Evolutionary conservation across 2,113 vertebrate species (phyloP), one percentile per base, ranked within the genome.

Genomic region (Tetrax tetrax): DNA sequence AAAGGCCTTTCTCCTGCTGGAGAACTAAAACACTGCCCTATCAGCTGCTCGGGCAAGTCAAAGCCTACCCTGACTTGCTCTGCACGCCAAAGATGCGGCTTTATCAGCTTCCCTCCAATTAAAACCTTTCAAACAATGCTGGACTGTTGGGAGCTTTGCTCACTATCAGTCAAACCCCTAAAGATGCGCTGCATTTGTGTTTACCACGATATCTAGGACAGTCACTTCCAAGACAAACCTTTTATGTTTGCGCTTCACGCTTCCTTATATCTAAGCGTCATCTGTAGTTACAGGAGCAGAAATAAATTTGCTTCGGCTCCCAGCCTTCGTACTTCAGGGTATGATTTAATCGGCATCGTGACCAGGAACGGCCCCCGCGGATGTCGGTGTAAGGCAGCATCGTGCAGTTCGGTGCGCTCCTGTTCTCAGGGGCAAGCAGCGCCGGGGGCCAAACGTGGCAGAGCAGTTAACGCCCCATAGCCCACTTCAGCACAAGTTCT

Each of bases 181-280:
- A 6, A 3, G 57, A 65, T 1, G 19, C 15, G 2, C 50, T 6
- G 20, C 41, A 3, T 11, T 16, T 3, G 12, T 12, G 45, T 33
- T n/a, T 9, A 33, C 45, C 22, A 0, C 3, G 4, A 2, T 7
- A 61, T 50, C 54, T 33, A 53, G 79, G 79, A 24, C 86, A 66
- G 60, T 13, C 35, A n/a, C 68, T 38, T 72, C 80, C 65, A 37
- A 51, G n/a, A 23, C 48, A 85, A 80, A 31, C 20, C 47, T 56
- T 69, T 80, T 12, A 13, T 19, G 54, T 84, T 29, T 29, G 54
- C 31, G 5, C 53, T 85, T 69, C 2, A 7, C 38, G 61, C 63
- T 75, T 51, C 63, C 29, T n/a, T 10, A 13, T 12, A 38, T 2
- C 0, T 6, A n/a, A 35, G 35, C 11, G 33, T 85, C 63, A 64